These are phyloP conservation scores for Drosophila persimilis DNA, from an alignment of 1,140 invertebrate species.

Conservation along the genomic window DNA sequence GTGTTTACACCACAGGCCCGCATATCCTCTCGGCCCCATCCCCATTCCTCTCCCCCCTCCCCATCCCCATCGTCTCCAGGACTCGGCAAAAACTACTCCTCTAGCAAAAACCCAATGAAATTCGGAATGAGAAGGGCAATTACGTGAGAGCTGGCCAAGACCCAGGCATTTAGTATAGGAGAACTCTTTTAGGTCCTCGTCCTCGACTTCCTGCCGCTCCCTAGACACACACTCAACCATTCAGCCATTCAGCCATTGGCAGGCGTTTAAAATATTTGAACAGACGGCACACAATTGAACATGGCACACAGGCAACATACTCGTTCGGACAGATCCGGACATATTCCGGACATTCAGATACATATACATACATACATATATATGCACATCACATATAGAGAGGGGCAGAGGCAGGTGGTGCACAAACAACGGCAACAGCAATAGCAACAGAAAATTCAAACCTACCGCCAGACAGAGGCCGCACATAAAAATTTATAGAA, in stretches of 20 bases:
- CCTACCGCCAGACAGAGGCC: conserved; percentile 8
- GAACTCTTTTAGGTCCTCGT: too few relatives aligned
- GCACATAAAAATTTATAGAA: conserved; percentile 49
- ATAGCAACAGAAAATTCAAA: conserved; percentile 23
- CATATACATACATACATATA: conserved; percentile 2
- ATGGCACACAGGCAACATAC: conserved; percentile 23
- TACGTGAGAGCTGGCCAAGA: conserved; percentile 48
- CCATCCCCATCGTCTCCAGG: background rate
- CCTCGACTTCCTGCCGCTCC: background rate
- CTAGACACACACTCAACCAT: conserved; percentile 9
- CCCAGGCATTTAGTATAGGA: conserved; percentile 1
- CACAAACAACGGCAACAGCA: conserved; percentile 22
- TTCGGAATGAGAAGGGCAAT: conserved; percentile 45
- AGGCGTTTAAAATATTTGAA: conserved; percentile 54
- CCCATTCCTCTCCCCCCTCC: background rate
- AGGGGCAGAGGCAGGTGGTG: conserved; percentile 28
- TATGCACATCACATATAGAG: background rate
- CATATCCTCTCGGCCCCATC: background rate
- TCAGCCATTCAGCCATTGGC: conserved; percentile 27
- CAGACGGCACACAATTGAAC: conserved; percentile 51
- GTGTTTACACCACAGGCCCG: conserved; percentile 40
- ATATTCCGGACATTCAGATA: background rate
- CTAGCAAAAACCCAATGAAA: conserved; percentile 19
- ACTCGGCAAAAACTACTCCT: conserved; percentile 25
- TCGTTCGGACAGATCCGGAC: conserved; percentile 20